Conservation (phyloP, 2,797 vertebrate species). For the Pelochelys cantorii region DNA sequence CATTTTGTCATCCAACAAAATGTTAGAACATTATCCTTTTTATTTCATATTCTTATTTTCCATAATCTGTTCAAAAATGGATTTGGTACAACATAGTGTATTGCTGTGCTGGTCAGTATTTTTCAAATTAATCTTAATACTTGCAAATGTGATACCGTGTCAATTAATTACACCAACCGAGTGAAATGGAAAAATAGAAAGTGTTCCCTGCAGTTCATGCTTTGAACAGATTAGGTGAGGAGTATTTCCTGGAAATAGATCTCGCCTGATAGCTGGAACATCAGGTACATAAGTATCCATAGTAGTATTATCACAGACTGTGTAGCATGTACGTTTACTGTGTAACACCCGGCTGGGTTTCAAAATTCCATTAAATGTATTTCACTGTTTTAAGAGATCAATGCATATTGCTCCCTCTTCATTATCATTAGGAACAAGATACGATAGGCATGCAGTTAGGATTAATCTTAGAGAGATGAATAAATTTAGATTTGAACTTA, state of each 20-base stretch:
- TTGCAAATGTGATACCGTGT: slow-evolving; percentile 19
- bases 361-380: slow-evolving; percentile 48
- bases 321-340: neutral
- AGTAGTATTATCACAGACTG: neutral
- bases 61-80: slow-evolving; percentile 42
- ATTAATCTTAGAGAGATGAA: slow-evolving; percentile 22
- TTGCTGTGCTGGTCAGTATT: slow-evolving; percentile 33
- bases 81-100: neutral
- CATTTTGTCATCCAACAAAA: neutral
- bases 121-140: slow-evolving; percentile 36
- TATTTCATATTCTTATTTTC: slow-evolving; percentile 19
- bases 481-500: neutral
- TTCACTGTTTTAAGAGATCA: slow-evolving; percentile 51
- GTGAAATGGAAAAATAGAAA: neutral
- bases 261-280: neutral
- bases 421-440: slow-evolving; percentile 26
- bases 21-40: slow-evolving; percentile 15
- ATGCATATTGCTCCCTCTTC: slow-evolving; percentile 39
- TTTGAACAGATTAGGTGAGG: neutral
- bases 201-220: neutral
- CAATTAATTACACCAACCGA: slow-evolving; percentile 7
- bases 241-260: neutral
- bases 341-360: neutral
- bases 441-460: slow-evolving; percentile 14
- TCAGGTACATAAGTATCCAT: neutral